Percentiles rank a stretch among this genome's conserved stretches.
phyloP scores from a whole-genome alignment of 2,888 invertebrate species.

The Caenorhabditis angaria region DNA sequence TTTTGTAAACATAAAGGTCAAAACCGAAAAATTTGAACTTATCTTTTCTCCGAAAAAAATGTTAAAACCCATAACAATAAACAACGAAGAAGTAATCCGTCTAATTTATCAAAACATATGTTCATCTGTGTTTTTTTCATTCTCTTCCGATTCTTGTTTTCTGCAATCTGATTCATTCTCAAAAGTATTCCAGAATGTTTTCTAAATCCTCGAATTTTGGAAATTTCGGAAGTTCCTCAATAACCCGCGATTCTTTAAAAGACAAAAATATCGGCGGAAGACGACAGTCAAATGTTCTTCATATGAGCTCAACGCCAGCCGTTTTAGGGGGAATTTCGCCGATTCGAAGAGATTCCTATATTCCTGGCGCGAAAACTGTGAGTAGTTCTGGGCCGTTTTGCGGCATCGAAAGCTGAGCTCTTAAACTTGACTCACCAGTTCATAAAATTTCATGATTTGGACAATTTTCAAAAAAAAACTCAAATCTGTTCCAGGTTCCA shows the following conservation, averaged over 20 bases:
- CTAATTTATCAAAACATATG: not conserved
- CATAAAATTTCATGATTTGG: too few relatives aligned
- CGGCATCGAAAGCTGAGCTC: too few relatives aligned
- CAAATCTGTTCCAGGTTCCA: constrained; percentile 49
- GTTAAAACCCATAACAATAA: not conserved
- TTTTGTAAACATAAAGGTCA: not conserved
- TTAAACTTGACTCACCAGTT: too few relatives aligned
- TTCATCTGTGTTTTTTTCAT: not conserved
- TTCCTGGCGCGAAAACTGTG: constrained; percentile 38
- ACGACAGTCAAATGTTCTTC: not conserved
- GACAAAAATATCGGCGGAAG: constrained; percentile 3
- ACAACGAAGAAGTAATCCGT: not conserved
- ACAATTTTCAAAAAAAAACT: constrained; percentile 9
- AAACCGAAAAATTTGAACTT: not conserved
- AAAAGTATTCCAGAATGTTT: constrained; percentile 37
- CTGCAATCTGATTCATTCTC: constrained; percentile 8
- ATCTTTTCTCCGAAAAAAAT: too few relatives aligned
- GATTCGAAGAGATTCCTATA: constrained; percentile 36
- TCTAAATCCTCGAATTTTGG: constrained; percentile 50
- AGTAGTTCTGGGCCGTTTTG: constrained; percentile 10
- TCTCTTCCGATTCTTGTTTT: constrained; percentile 7
- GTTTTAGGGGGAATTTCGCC: constrained; percentile 25
- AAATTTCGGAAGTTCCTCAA: not conserved
- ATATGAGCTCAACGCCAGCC: not conserved
- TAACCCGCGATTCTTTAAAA: not conserved